Evolutionary conservation across 2,888 invertebrate genomes (phyloP).

Genomic region (Caenorhabditis sp.): DNA sequence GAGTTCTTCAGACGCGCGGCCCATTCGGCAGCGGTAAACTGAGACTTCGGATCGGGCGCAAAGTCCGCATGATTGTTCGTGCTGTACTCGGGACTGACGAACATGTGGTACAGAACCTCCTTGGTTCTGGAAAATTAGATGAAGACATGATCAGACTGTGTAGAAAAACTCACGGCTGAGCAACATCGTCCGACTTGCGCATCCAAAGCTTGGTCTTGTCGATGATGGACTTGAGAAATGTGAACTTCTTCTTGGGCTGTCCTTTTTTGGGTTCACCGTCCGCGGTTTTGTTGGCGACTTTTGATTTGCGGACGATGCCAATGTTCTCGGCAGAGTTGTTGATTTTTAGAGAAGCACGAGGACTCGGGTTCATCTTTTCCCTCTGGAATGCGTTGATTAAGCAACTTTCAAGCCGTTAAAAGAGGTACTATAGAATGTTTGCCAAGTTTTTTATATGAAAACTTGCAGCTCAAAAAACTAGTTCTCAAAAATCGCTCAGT

Average conservation of each 20-base stretch:
- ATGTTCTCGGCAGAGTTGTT: background rate
- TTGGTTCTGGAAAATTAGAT: constrained; percentile 41
- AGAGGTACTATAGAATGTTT: no score
- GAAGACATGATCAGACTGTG: no score
- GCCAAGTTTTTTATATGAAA: no score
- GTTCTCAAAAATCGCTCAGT: no score
- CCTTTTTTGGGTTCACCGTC: background rate
- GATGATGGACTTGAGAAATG: constrained; percentile 17
- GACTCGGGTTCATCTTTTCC: background rate
- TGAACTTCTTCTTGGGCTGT: constrained; percentile 6
- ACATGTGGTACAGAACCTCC: constrained; percentile 26
- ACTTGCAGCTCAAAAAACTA: no score
- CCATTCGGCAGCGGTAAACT: background rate
- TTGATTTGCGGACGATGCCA: background rate
- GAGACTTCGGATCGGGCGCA: background rate
- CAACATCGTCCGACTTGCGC: constrained; percentile 32
- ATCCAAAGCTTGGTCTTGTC: constrained; percentile 33
- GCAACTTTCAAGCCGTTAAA: no score
- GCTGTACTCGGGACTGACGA: constrained; percentile 19
- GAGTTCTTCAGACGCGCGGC: background rate
- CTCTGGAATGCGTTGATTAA: background rate
- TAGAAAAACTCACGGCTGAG: constrained; percentile 30
- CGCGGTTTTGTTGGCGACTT: background rate
- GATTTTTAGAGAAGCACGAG: background rate
- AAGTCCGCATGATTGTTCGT: constrained; percentile 1